Evolutionary conservation across 2,888 invertebrate genomes (phyloP), one percentile per base, ranked within the genome.

Genomic region (Unio pictorum): DNA sequence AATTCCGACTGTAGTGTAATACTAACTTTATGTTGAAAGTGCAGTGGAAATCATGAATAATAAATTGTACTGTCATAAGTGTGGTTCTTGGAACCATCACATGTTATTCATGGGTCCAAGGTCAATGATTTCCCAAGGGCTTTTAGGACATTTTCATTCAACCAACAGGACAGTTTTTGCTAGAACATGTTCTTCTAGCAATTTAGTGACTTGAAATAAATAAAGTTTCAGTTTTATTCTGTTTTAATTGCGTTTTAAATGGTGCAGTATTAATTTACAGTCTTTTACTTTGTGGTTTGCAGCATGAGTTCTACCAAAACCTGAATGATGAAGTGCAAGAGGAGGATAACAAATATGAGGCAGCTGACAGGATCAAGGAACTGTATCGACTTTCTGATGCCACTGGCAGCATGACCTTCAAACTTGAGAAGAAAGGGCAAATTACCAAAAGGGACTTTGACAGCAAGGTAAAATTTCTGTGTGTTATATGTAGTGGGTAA

Each of bases 251-350:
- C 18, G 6, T 28, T 28, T 17, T n/a, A 28, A 18, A 60, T 28
- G 20, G 8, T 20, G 26, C 30, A 34, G n/a, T 63, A 11, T 45
- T 45, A 45, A 62, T n/a, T 18, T 62, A n/a, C 18, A 30, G n/a
- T 23, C 17, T 55, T 57, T 71, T 26, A 6, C 30, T 8, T 20
- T 45, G 45, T 20, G 54, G 56, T 45, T 71, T 76, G n/a, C 77
- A 87, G 87, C 87, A 87, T 67, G 80, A 75, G 30, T 87, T 87
- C 78, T 87, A 80, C 71, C 66, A 76, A 61, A 64, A 76, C 3
- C 79, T 86, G 66, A 78, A 73, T n/a, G 81, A 76, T 18, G 84
- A 86, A 11, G 71, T 70, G n/a, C 77, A 75, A 45, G 79, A 76
- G 57, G 76, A 78, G 58, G 78, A 78, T 15, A 61, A 74, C 11